Percentiles rank a stretch among this genome's conserved stretches.
Evolutionary conservation across 2,888 invertebrate species (phyloP).

Genomic region (Limnephilus rhombicus): DNA sequence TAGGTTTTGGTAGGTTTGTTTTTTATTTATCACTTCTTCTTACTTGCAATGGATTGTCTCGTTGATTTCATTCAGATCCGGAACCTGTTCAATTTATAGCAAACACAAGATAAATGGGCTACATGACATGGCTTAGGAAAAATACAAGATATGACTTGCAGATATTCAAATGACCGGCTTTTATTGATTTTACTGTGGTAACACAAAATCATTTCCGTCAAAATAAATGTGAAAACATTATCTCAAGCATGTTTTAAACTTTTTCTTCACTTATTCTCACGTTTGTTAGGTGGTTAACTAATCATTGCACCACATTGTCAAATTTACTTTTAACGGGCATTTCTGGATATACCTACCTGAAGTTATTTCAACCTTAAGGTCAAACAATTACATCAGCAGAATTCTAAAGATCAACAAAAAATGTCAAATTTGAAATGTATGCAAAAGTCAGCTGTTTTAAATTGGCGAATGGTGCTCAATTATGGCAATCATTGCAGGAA

Average conservation of each 20-base stretch:
- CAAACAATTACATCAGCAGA: background rate
- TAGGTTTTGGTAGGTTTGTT: conserved; percentile 28
- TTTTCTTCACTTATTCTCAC: background rate
- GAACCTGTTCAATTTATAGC: background rate
- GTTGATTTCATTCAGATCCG: background rate
- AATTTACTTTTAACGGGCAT: background rate
- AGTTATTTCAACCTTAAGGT: background rate
- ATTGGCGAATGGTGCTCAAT: background rate
- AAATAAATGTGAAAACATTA: background rate
- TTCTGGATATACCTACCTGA: background rate
- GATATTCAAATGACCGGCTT: background rate
- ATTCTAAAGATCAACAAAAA: background rate
- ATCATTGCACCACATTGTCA: background rate
- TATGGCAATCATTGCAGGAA: background rate
- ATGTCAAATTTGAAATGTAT: background rate
- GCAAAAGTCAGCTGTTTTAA: background rate
- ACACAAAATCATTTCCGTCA: background rate
- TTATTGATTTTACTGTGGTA: background rate
- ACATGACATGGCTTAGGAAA: background rate
- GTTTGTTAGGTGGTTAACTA: background rate
- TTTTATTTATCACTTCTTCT: conserved; percentile 9
- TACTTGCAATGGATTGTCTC: background rate
- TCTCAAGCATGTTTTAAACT: background rate
- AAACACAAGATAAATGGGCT: background rate
- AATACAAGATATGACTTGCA: background rate